Conservation (phyloP, 1,140 invertebrate species). For the Phthorimaea operculella region DNA sequence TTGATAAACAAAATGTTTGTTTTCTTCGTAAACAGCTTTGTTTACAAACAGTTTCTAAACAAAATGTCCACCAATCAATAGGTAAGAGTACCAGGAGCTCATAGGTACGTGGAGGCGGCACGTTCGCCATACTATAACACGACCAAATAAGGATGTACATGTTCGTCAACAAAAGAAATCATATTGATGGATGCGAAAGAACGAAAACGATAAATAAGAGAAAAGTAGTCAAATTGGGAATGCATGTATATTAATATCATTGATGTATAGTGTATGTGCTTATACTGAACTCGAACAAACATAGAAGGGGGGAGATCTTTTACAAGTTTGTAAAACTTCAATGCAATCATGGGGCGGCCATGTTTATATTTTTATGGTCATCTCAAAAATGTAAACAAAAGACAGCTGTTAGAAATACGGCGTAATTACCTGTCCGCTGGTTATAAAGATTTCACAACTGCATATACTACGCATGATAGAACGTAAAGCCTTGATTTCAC, state of each 20-base stretch:
- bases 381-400: constrained; percentile 24
- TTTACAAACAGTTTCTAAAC: constrained; percentile 21
- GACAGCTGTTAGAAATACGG: constrained; percentile 40
- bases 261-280: too few species aligned
- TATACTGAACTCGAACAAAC: too few species aligned
- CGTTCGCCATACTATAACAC: constrained; percentile 17
- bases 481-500: constrained; percentile 27
- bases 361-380: background rate
- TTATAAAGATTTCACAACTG: constrained; percentile 4
- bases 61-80: constrained; percentile 28
- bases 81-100: constrained; percentile 26
- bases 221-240: too few species aligned
- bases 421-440: constrained; percentile 25
- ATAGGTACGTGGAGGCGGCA: constrained; percentile 15
- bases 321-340: constrained; percentile 7
- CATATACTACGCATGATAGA: background rate
- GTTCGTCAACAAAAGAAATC: background rate
- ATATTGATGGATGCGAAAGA: too few species aligned
- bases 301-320: too few species aligned
- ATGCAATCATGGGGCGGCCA: background rate
- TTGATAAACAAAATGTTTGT: background rate
- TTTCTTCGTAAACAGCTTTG: constrained; percentile 4
- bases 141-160: constrained; percentile 17
- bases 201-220: too few species aligned
- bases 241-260: too few species aligned